Evolutionary conservation across 2,888 invertebrate species (phyloP), one percentile per base, ranked within the genome.

Genomic region (Netelia melanura): DNA sequence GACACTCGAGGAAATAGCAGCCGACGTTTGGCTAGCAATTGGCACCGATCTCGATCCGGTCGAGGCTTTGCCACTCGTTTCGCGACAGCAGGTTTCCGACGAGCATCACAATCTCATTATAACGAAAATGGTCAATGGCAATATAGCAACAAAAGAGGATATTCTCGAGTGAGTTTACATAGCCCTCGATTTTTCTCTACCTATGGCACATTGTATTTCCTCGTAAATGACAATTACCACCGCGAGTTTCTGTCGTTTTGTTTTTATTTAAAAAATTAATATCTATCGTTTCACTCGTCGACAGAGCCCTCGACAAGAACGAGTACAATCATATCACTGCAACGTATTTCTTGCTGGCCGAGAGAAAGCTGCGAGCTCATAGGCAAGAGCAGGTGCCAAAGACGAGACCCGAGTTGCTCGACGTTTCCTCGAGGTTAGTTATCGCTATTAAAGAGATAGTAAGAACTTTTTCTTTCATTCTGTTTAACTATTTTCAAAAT

Each of bases 281-380:
- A 38, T 78, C 58, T 71, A 58, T 85, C 64, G 11, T 8, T 77
- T 30, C 71, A 17, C 86, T 72, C 72, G 83, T 88, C 94, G 93
- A 43, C 93, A 98, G 98, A 87, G 97, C 98, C 79, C 95, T 99
- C 91, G 98, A 99, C 92, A 97, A 97, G 92, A 98, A 99, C 94
- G 98, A 98, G 92, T 99, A 99, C 94, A 98, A 98, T 95, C 98
- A 99, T 94, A 97, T 99, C 91, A 99, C 99, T 44, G 99, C 99
- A 67, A 99, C 99, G 23, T 99, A 99, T 94, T 99, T 98, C 94
- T 95, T 99, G 89, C 95, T 99, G 89, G 99, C 99, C 14, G 99
- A 99, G 94, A 95, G 98, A 87, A 97, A 98, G 93, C 95, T 99
- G 62, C 95, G 97, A 87, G 96, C 96, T 72, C 96, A 97, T 91